Evolutionary conservation across 2,888 invertebrate species (phyloP), one percentile per base, ranked within the genome.

Genomic region (Macrophya annulata): DNA sequence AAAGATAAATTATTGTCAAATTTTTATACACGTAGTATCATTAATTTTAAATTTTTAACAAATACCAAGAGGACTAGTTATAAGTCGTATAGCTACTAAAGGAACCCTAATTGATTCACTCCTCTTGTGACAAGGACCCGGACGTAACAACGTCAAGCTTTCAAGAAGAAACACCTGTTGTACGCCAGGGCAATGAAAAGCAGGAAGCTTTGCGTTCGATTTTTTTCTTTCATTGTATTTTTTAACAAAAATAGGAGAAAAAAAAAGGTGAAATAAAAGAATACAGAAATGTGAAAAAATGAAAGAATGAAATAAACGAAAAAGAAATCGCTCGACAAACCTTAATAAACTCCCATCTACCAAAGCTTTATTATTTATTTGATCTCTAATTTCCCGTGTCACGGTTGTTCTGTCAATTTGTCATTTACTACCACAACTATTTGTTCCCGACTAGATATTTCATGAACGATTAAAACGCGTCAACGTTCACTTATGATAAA

Each of bases 81-180:
- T 72, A 72, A 72, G 45, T 72, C 72, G 21, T 21, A 65, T 25
- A 12, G 21, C 68, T 31, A 62, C 21, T 0, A 72, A 12, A 31
- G n/a, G 4, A 17, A 9, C 77, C 77, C 51, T 77, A 77, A 77
- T 77, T 77, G 55, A 77, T 48, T 77, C 25, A 55, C 55, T 77
- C 55, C 55, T 25, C 15, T 17, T 37, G 15, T 25, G 21, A 74
- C 74, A 74, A 74, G 74, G 25, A 43, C 74, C 15, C 25, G 9
- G n/a, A 4, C 55, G 77, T 51, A 77, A 51, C 51, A 37, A 31
- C 77, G 55, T 55, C 77, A 55, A 55, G 77, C 37, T 77, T 77
- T 55, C 51, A 17, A 37, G 51, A 17, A 37, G 51, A 77, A 77
- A 77, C 77, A 77, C 77, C 77, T 77, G 77, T 77, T 77, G 77